A percentile compares a stretch with the other conserved stretches of the same genome.
phyloP scores from a whole-genome alignment of 2,797 vertebrate species.

The Merluccius polli region DNA sequence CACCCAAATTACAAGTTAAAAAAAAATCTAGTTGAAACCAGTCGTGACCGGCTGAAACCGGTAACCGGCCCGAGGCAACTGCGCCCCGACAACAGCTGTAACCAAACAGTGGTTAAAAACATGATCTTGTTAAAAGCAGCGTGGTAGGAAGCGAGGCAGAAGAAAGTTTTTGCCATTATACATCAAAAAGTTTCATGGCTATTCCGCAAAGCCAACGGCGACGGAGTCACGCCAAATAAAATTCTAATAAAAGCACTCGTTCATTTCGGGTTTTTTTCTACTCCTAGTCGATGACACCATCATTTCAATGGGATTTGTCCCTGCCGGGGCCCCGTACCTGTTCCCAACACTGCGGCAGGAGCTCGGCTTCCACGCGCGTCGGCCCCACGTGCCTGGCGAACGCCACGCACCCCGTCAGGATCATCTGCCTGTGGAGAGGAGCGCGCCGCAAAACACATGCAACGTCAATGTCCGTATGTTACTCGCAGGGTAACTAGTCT shows the following conservation, averaged over 20 bases:
- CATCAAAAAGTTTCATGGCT: neutral
- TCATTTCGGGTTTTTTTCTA: neutral
- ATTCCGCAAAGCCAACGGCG: neutral
- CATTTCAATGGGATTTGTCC: too few relatives aligned
- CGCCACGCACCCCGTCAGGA: constrained; percentile 95
- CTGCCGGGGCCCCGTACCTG: too few relatives aligned
- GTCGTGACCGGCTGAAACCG: neutral
- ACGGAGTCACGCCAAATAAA: neutral
- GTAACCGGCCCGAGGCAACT: neutral
- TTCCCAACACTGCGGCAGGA: constrained; percentile 89
- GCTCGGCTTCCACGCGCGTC: constrained; percentile 96
- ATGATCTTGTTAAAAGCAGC: neutral
- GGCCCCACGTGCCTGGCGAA: constrained; percentile 97
- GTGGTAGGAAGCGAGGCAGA: neutral
- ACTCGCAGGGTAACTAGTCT: too few relatives aligned
- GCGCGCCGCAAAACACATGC: neutral
- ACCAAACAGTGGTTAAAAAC: neutral
- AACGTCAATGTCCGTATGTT: neutral
- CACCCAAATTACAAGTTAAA: constrained; percentile 3
- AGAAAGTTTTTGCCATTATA: neutral
- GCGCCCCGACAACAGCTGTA: neutral
- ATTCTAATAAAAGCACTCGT: neutral
- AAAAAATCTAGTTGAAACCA: neutral
- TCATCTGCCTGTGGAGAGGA: constrained; percentile 86
- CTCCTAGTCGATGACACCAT: neutral